Conservation (phyloP, 2,113 vertebrate genomes). For the Eurystomus gularis region DNA sequence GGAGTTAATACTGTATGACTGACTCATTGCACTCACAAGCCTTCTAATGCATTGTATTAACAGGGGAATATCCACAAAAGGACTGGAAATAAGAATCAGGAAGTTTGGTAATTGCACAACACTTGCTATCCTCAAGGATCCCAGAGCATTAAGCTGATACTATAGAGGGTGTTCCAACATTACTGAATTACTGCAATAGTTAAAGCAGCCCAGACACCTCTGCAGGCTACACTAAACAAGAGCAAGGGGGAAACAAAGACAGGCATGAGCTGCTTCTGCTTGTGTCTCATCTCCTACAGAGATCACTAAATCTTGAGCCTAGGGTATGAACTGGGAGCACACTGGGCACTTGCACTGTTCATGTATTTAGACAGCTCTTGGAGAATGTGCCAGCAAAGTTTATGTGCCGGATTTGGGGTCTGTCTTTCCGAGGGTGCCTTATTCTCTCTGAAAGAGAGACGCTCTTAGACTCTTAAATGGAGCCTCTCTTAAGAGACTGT, state of each 20-base stretch:
- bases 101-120: background rate
- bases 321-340: background rate
- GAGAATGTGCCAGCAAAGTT: background rate
- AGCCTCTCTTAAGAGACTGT: background rate
- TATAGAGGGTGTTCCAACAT: background rate
- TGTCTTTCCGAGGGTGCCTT: background rate
- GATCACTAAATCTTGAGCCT: background rate
- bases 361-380: background rate
- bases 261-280: background rate
- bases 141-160: background rate
- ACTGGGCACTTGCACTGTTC: background rate
- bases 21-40: conserved; percentile 19
- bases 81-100: background rate
- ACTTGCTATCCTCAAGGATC: background rate
- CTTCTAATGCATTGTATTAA: background rate
- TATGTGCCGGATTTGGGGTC: background rate
- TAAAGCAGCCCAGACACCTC: background rate
- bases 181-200: background rate
- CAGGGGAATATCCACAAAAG: background rate
- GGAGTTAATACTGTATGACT: conserved; percentile 38
- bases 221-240: background rate
- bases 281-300: rapidly evolving
- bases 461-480: background rate
- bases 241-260: background rate
- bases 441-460: background rate